Evolutionary conservation across 1,140 invertebrate species (phyloP), one percentile per base, ranked within the genome.

Genomic region (Rhagoletis zephyria): DNA sequence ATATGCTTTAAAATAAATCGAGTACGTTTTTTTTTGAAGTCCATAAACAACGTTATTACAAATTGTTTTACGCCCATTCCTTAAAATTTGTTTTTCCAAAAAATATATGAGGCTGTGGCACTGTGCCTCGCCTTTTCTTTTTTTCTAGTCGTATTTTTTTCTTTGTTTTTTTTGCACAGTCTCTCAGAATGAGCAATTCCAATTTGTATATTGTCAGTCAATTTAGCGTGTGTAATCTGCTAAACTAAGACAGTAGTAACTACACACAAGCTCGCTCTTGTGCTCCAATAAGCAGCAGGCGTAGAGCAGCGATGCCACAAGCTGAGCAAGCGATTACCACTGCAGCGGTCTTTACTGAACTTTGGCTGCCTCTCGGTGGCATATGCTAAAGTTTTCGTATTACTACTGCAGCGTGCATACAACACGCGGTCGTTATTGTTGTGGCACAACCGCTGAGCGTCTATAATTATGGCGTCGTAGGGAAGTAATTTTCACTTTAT

Each of bases 131-230:
- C 30, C 30, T 30, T 30, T 30, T 30, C 30, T 30, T 30, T 1
- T 30, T 30, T 30, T 30, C 30, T 30, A 30, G 30, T 30, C 30
- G 30, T 30, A 30, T 30, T 14, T 63, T 14, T 3, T 63, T 63
- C 12, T 63, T 63, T 10, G 61, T 63, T 63, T 63, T 63, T 30
- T 30, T 63, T 9, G n/a, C 16, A 16, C 61, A 7, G 0, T 4
- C 61, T 63, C 61, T 63, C n/a, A 16, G 3, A 63, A 63, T 63
- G 61, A 63, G 61, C 4, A 63, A 56, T 12, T 81, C 16, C 74
- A 81, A 56, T 81, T 56, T 81, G 74, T 51, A 12, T 81, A 81
- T 81, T 81, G 64, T 30, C 74, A 81, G 74, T 81, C 74, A 81
- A 81, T 81, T 81, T 81, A 30, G 74, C 74, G 74, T 9, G n/a